Base-by-base conservation (phyloP, 2,888 invertebrate species). In the Hesperia comma region DNA sequence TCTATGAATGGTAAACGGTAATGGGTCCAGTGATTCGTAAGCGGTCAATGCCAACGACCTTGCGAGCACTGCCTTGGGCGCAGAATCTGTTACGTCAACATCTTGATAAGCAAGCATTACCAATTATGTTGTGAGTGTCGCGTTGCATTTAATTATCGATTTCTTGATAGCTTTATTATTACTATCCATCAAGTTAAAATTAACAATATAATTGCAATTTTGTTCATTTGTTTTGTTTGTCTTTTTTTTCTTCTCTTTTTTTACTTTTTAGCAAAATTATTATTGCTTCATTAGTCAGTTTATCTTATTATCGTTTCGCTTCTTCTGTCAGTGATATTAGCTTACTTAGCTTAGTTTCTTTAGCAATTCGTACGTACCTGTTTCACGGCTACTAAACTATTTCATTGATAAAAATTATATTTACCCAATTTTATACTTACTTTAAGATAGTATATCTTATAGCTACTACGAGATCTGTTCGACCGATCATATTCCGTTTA, bases 1-100 rank as follows among this genome's bases (percentile, higher is more conserved):
- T 53, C 66, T 72, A 73, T 81, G 80, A 82, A 81, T 80, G 79
- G 79, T 73, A 80, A 83, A 82, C 82, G 78, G 81, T 85, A 85
- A 86, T 83, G 79, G 83, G 77, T 73, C 70, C 69, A 75, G 75
- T 72, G 69, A 70, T 70, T 68, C 60, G 66, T 63, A 66, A 68
- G 73, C 76, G 77, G 79, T 77, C 80, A 76, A 77, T 81, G 81
- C 70, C 80, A 81, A 69, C 75, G 79, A 78, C 79, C 80, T 80
- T 79, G 79, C 68, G 15, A 51, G 40, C 32, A 41, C 58, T 62
- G 72, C 74, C 72, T 74, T 70, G 67, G 71, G 73, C 76, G 68
- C 69, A 67, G 70, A 72, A 69, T 70, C 66, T 61, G 70, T 73
- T 71, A 71, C 67, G 61, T 67, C 61, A 56, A 51, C 26, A 61